A percentile compares a stretch with the other conserved stretches of the same genome.
Conservation (phyloP, 2,113 vertebrate species). For the Laticauda colubrina region DNA sequence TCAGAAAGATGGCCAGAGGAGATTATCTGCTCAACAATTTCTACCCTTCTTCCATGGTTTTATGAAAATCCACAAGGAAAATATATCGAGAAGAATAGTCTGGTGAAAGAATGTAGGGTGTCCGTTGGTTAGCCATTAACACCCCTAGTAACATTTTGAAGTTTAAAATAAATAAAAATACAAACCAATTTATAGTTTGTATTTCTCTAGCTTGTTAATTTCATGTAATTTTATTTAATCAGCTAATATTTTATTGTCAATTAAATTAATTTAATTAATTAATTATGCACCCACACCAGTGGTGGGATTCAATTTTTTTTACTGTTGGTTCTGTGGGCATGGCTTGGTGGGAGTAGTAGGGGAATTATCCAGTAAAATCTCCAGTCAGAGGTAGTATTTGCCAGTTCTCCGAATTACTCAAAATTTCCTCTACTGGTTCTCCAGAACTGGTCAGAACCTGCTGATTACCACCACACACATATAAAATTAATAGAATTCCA, state of each 20-base stretch:
- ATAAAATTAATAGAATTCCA: neutral
- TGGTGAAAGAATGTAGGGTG: neutral
- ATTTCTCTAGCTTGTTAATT: neutral
- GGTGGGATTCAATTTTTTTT: too few species aligned
- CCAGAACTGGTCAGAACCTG: too few species aligned
- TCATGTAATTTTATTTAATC: neutral
- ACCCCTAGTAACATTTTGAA: conserved; percentile 20
- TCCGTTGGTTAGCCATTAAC: neutral
- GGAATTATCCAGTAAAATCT: too few species aligned
- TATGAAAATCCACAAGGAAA: neutral
- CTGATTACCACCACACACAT: neutral
- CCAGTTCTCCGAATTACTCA: too few species aligned
- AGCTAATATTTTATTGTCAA: neutral
- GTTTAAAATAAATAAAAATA: conserved; percentile 14
- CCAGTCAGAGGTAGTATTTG: too few species aligned
- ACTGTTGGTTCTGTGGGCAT: too few species aligned
- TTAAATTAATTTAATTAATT: neutral
- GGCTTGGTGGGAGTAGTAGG: too few species aligned
- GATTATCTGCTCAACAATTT: neutral
- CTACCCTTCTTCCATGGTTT: neutral
- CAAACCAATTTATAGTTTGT: neutral
- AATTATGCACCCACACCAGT: neutral
- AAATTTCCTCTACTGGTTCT: too few species aligned
- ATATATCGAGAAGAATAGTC: fast-evolving
- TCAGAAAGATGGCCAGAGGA: neutral